Evolutionary conservation across 2,113 vertebrate species (phyloP).

Genomic region (Zosterops borbonicus): DNA sequence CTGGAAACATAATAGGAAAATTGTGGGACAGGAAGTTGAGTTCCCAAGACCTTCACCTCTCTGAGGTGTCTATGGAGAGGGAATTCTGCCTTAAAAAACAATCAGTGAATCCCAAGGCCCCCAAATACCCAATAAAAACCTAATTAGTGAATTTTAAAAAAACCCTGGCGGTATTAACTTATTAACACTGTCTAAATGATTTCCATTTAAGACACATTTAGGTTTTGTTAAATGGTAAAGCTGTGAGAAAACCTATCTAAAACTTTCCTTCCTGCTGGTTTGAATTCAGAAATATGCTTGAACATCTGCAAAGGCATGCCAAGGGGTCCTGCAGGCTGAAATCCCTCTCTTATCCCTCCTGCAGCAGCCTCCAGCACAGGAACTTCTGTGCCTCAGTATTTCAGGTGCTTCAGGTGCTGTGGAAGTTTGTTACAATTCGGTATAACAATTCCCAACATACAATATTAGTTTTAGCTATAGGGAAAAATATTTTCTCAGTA

Average conservation of each 20-base stretch:
- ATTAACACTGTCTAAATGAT: not conserved
- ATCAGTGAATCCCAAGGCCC: rapidly evolving
- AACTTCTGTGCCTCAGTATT: not conserved
- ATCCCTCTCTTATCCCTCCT: not conserved
- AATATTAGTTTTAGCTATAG: not conserved
- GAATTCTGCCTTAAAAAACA: not conserved
- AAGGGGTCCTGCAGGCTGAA: not conserved
- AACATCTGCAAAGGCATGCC: not conserved
- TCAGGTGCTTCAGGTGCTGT: not conserved
- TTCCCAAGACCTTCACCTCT: not conserved
- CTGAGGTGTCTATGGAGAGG: not conserved
- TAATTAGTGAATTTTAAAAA: not conserved
- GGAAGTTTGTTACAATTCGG: not conserved
- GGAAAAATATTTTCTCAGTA: not conserved
- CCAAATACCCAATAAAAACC: not conserved
- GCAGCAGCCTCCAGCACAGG: not conserved
- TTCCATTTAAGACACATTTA: not conserved
- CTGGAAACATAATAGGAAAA: not conserved
- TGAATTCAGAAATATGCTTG: not conserved
- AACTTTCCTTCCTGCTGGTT: not conserved
- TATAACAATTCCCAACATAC: not conserved
- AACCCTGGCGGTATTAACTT: not conserved
- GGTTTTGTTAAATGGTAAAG: not conserved
- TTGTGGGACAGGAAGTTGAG: not conserved
- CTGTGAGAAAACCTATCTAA: not conserved